Base-by-base conservation (phyloP, 2,797 vertebrate species). In the Phalloptychus januarius region DNA sequence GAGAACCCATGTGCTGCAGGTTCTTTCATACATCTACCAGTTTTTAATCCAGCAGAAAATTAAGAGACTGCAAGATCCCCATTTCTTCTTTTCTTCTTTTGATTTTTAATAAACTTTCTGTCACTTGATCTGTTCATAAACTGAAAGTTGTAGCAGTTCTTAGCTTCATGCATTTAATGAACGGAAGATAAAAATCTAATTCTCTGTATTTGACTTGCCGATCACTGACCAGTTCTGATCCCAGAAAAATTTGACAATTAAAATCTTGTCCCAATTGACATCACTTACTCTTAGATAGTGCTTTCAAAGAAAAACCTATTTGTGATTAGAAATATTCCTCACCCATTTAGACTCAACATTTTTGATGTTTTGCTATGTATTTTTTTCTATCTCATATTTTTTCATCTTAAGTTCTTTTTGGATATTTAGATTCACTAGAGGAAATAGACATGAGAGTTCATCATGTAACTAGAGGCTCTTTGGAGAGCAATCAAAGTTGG, bases 401-500 rank as follows among this genome's bases (percentile, higher is more conserved):
- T 83, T 40, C 33, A 76, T 79, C 82, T 65, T 75, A 82, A 81
- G 77, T 61, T 84, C 74, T 71, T 84, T 76, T 71, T 48, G 67
- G 67, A 86, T 44, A 70, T 63, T 74, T 73, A 69, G 45, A 79
- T 69, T 70, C 1, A 67, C 58, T 33, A 44, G 75, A 71, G 77
- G 42, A 36, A 79, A 76, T 36, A 61, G 71, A 79, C 23, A 36
- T 38, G 58, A 45, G 46, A 82, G 69, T 78, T 81, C 79, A 71
- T 83, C 44, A 76, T 78, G 61, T 83, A 71, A 44, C 78, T 33
- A 38, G 45, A 79, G 50, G 79, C 71, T 80, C 69, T 88, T 82
- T 83, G 72, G 73, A 83, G 82, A 83, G 78, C 36, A 73, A 67
- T 70, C 42, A 72, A 83, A 81, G 77, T 83, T 85, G 83, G 75